These are phyloP conservation scores for Beroe forskalii DNA, from an alignment of 37 sponge, comb jelly and placozoan species.

Conservation along the genomic window DNA sequence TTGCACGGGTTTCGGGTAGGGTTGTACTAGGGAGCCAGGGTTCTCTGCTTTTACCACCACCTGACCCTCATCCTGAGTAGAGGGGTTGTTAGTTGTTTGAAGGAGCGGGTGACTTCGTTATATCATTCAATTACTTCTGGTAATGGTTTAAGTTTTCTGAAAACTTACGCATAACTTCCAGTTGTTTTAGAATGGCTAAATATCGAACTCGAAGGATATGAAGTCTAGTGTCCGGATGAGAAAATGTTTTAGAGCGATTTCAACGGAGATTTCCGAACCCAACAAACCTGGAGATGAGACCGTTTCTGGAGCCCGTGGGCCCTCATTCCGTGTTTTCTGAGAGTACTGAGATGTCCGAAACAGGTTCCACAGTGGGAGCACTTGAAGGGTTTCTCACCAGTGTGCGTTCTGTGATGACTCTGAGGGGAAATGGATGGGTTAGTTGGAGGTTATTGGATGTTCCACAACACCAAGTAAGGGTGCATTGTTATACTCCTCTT, in stretches of 20 bases:
- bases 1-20: not conserved
- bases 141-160: too few species aligned
- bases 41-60: conserved; percentile 60
- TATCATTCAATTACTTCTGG: too few species aligned
- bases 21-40: not conserved
- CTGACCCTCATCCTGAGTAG: conserved; percentile 52
- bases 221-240: too few species aligned
- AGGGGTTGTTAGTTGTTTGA: not conserved
- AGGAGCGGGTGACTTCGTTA: too few species aligned
- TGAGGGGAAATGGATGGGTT: not conserved
- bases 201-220: too few species aligned
- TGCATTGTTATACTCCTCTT: too few species aligned
- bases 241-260: too few species aligned
- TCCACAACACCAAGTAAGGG: not conserved
- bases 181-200: too few species aligned
- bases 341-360: conserved; percentile 51
- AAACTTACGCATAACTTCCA: too few species aligned
- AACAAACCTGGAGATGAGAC: conserved; percentile 43
- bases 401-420: conserved; percentile 60
- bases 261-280: too few species aligned
- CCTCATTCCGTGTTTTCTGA: conserved; percentile 62
- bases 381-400: conserved; percentile 62
- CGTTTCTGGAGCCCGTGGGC: conserved; percentile 64
- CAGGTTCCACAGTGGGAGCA: conserved; percentile 62
- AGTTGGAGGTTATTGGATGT: not conserved